A percentile compares a stretch with the other conserved stretches of the same genome.
Evolutionary conservation across 2,888 invertebrate genomes (phyloP).

Genomic region (Boloria selene): DNA sequence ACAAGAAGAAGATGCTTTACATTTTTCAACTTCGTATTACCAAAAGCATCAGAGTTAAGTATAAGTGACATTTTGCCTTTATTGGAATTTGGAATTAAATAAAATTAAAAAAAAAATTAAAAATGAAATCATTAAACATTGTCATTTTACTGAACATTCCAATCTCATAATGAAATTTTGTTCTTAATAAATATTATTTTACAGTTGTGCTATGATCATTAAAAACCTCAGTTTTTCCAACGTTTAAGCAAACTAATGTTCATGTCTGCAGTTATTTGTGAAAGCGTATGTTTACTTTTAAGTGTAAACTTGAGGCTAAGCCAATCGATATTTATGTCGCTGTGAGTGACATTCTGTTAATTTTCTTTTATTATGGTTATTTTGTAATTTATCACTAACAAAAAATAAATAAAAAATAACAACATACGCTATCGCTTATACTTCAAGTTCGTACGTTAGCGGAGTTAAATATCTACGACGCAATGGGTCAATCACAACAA

Average conservation of each 20-base stretch:
- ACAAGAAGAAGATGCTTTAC: too few relatives aligned
- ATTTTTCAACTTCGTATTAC: too few relatives aligned
- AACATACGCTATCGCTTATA: slow-evolving; percentile 8
- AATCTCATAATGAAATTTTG: background rate
- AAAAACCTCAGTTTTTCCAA: slow-evolving; percentile 1
- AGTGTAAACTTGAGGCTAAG: slow-evolving; percentile 2
- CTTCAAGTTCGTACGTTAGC: background rate
- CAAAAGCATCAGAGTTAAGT: too few relatives aligned
- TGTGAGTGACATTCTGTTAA: background rate
- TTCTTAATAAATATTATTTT: background rate
- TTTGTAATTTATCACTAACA: background rate
- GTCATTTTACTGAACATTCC: background rate
- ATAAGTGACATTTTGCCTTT: too few relatives aligned
- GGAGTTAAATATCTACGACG: background rate
- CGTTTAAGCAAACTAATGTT: background rate
- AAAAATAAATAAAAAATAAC: background rate
- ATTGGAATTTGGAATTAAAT: too few relatives aligned
- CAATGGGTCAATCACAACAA: background rate
- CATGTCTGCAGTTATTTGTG: background rate
- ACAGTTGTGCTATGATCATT: background rate
- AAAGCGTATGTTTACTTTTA: slow-evolving; percentile 6
- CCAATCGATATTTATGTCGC: background rate
- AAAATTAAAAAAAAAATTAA: too few relatives aligned
- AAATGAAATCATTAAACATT: too few relatives aligned
- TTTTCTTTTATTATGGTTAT: background rate